Evolutionary conservation across 2,797 vertebrate species (phyloP).

Genomic region (Macrochelys suwanniensis): DNA sequence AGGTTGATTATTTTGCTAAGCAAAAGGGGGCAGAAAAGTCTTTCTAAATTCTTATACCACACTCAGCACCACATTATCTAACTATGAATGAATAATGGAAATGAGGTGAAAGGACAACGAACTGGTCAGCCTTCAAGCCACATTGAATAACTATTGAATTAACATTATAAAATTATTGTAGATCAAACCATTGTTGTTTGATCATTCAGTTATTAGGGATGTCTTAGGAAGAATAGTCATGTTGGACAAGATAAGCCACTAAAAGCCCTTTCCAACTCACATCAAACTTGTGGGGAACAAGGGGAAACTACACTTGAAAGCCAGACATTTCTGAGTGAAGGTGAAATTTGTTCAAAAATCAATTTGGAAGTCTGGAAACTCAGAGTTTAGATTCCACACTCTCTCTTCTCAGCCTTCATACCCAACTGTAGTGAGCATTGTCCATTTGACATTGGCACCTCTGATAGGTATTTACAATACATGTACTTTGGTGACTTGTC

Average conservation of each 20-base stretch:
- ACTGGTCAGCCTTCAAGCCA: not conserved
- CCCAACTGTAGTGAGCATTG: too few relatives aligned
- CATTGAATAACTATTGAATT: conserved; percentile 5
- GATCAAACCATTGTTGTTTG: not conserved
- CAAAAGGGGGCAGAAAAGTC: not conserved
- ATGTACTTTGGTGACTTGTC: too few relatives aligned
- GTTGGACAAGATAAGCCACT: not conserved
- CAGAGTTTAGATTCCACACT: too few relatives aligned
- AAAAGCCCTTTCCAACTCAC: too few relatives aligned
- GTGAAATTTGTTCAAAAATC: not conserved
- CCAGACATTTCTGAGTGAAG: not conserved
- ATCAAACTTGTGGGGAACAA: too few relatives aligned
- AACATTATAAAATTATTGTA: not conserved
- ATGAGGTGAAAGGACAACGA: not conserved
- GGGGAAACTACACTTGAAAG: not conserved
- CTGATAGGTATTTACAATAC: too few relatives aligned
- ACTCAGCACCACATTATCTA: not conserved
- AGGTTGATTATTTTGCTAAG: not conserved
- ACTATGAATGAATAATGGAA: not conserved
- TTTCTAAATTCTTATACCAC: not conserved
- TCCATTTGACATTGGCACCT: too few relatives aligned
- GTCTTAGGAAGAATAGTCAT: not conserved
- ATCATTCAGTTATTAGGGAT: not conserved
- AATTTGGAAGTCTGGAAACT: too few relatives aligned
- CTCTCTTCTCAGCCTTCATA: too few relatives aligned